A percentile compares a stretch with the other conserved stretches of the same genome.
Evolutionary conservation across 2,888 invertebrate genomes (phyloP).

Genomic region (Drosophila putrida): DNA sequence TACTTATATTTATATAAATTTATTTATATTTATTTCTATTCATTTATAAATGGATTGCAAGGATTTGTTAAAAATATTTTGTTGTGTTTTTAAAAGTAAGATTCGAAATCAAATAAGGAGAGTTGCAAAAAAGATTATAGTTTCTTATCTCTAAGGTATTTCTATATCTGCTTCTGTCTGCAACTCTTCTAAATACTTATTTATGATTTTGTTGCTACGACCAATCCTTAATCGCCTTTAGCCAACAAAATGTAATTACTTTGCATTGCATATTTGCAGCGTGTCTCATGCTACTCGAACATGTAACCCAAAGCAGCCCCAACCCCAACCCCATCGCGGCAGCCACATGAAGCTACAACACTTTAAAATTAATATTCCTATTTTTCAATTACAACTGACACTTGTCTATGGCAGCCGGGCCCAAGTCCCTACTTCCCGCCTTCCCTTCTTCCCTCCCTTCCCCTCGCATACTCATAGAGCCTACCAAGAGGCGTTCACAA

Average conservation of each 20-base stretch:
- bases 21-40: no score
- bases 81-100: no score
- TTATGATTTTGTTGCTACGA: constrained; percentile 4
- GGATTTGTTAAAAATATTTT: no score
- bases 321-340: not conserved
- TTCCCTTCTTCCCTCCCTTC: not conserved
- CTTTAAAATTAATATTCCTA: constrained; percentile 81
- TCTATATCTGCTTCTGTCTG: not conserved
- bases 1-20: no score
- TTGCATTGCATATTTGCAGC: constrained; percentile 64
- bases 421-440: constrained; percentile 30
- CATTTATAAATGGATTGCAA: no score
- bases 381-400: constrained; percentile 82
- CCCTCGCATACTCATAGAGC: constrained; percentile 43
- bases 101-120: no score
- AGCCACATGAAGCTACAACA: constrained; percentile 43
- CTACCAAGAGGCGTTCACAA: constrained; percentile 57
- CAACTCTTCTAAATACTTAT: not conserved
- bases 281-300: constrained; percentile 56
- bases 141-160: not conserved
- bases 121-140: no score
- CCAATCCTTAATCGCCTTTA: constrained; percentile 26
- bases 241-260: constrained; percentile 68
- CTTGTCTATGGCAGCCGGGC: constrained; percentile 77
- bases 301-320: constrained; percentile 35